Evolutionary conservation across 1,140 invertebrate genomes (phyloP).

Genomic region (Drosophila baimaii): DNA sequence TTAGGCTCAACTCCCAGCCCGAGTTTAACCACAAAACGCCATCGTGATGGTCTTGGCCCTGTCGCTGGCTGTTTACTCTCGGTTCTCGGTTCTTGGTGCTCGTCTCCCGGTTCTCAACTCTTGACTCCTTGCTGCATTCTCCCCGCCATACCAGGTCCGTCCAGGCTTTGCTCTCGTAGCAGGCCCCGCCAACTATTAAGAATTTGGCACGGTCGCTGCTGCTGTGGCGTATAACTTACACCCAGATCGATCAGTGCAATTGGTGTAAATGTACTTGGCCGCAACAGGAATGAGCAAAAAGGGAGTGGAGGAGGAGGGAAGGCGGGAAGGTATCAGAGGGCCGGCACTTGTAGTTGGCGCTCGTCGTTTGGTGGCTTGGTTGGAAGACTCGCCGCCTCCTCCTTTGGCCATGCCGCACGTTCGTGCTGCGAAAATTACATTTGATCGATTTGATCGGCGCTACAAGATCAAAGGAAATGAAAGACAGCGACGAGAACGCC

Average conservation of each 20-base stretch:
- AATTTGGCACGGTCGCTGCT: slow-evolving; percentile 78
- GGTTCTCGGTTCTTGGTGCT: slow-evolving; percentile 10
- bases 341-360: slow-evolving; percentile 67
- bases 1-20: slow-evolving; percentile 21
- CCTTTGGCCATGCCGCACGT: slow-evolving; percentile 72
- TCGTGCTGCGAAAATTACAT: slow-evolving; percentile 84
- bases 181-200: slow-evolving; percentile 76
- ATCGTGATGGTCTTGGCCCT: slow-evolving; percentile 58
- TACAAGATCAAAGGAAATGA: slow-evolving; percentile 83
- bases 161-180: slow-evolving; percentile 58
- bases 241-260: slow-evolving; percentile 83
- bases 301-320: slow-evolving; percentile 7
- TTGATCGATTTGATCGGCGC: slow-evolving; percentile 85
- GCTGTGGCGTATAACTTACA: slow-evolving; percentile 80
- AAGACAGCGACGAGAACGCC: slow-evolving; percentile 64
- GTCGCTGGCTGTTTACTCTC: slow-evolving; percentile 50
- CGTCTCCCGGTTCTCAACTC: slow-evolving; percentile 8
- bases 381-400: slow-evolving; percentile 5
- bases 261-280: slow-evolving; percentile 83
- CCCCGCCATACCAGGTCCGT: slow-evolving; percentile 24
- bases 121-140: slow-evolving; percentile 16
- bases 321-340: slow-evolving; percentile 26
- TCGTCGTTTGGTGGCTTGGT: slow-evolving; percentile 34
- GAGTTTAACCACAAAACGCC: slow-evolving; percentile 72
- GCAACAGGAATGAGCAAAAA: slow-evolving; percentile 12